phyloP scores from a whole-genome alignment of 2,113 vertebrate species.

The Grallaria varia region DNA sequence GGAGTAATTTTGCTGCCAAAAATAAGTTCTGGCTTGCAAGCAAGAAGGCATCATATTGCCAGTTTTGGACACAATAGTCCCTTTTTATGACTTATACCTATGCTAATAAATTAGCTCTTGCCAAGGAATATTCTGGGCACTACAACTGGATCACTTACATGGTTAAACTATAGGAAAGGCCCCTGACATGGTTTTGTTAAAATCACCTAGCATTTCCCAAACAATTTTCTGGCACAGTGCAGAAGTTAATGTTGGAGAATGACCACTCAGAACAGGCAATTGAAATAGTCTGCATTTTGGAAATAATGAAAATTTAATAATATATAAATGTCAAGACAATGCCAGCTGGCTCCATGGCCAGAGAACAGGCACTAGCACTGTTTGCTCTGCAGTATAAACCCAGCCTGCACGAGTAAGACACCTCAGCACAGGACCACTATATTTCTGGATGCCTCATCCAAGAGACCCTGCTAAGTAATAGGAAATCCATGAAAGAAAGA shows the following conservation, averaged over 20 bases:
- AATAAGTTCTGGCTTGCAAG: neutral
- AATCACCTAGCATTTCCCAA: conserved; percentile 11
- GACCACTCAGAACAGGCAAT: neutral
- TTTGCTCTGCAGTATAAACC: neutral
- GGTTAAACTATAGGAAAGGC: neutral
- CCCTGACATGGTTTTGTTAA: neutral
- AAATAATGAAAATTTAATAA: neutral
- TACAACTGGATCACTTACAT: neutral
- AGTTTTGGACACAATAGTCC: neutral
- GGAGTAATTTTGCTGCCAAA: neutral
- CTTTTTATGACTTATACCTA: neutral
- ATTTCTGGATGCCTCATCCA: neutral
- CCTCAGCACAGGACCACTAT: neutral
- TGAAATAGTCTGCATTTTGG: neutral
- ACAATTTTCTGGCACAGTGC: neutral
- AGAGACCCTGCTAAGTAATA: neutral
- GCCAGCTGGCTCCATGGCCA: neutral
- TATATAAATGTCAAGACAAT: neutral
- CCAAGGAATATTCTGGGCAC: neutral
- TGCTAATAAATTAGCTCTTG: neutral
- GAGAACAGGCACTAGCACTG: neutral
- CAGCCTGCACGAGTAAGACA: neutral
- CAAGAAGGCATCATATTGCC: neutral
- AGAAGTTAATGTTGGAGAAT: neutral
- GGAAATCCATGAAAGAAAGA: neutral